phyloP scores from a whole-genome alignment of 2,888 invertebrate species.

The Allophyes oxyacanthae region DNA sequence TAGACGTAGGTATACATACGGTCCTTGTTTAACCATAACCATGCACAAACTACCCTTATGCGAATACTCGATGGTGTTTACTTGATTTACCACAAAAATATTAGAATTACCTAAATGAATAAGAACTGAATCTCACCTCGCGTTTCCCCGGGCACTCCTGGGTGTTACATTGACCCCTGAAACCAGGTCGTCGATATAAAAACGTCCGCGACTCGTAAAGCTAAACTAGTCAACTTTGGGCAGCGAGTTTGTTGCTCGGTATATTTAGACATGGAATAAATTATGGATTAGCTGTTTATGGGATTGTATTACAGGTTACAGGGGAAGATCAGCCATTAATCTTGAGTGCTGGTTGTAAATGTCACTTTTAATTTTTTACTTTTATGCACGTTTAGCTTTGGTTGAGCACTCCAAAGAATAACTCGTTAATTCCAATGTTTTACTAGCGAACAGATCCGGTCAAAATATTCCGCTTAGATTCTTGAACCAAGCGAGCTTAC shows the following conservation, averaged over 20 bases:
- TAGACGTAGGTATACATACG: too few species aligned
- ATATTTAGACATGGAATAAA: constrained; percentile 37
- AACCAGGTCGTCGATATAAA: constrained; percentile 52
- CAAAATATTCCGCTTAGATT: too few species aligned
- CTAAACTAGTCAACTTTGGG: constrained; percentile 20
- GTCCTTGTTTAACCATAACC: too few species aligned
- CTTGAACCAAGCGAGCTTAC: too few species aligned
- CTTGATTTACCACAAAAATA: background rate
- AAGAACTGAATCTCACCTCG: constrained; percentile 35
- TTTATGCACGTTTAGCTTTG: too few species aligned
- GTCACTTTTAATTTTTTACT: too few species aligned
- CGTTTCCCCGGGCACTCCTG: constrained; percentile 3
- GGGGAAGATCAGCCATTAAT: background rate
- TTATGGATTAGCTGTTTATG: constrained; percentile 29
- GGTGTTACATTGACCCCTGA: constrained; percentile 39
- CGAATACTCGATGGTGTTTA: too few species aligned
- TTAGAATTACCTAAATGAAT: background rate
- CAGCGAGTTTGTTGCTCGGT: constrained; percentile 32
- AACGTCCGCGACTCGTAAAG: constrained; percentile 33
- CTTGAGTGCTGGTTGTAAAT: too few species aligned
- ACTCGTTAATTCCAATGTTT: too few species aligned
- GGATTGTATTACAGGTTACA: constrained; percentile 23
- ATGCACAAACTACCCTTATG: too few species aligned
- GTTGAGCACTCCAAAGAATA: too few species aligned
- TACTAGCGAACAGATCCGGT: too few species aligned